Percentiles rank a stretch among this genome's conserved stretches.
These are phyloP conservation scores for Colinus virginianus DNA, from an alignment of 2,113 vertebrate species.

Conservation along the genomic window DNA sequence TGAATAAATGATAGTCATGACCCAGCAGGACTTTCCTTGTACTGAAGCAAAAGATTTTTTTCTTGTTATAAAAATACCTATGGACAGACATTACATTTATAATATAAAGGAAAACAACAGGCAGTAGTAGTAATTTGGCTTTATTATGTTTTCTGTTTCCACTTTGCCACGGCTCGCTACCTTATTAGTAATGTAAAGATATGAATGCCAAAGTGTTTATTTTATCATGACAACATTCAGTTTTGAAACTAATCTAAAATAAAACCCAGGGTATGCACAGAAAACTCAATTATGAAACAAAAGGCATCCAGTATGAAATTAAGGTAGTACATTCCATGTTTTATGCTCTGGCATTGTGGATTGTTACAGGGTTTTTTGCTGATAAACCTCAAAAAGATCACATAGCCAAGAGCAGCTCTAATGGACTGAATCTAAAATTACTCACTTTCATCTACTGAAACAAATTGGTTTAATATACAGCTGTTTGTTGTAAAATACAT, in stretches of 20 bases:
- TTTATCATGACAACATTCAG: slow-evolving; percentile 48
- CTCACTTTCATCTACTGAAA: slow-evolving; percentile 61
- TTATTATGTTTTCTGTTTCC: slow-evolving; percentile 41
- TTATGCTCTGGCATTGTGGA: slow-evolving; percentile 47
- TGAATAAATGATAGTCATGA: not conserved
- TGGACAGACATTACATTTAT: not conserved
- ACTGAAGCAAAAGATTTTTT: not conserved
- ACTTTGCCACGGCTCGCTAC: slow-evolving; percentile 1
- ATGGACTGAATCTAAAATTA: slow-evolving; percentile 64
- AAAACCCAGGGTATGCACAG: slow-evolving; percentile 31
- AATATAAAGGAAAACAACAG: not conserved
- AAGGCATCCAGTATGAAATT: slow-evolving; percentile 68
- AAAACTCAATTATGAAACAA: slow-evolving; percentile 70
- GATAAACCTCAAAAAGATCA: slow-evolving; percentile 46
- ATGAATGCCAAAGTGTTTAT: slow-evolving; percentile 17
- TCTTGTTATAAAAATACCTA: not conserved
- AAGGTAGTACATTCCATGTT: slow-evolving; percentile 47
- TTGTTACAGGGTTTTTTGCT: slow-evolving; percentile 50
- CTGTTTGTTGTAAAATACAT: slow-evolving; percentile 50
- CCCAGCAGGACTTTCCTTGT: not conserved
- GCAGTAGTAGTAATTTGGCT: not conserved
- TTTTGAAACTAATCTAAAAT: slow-evolving; percentile 72
- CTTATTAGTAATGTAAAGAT: slow-evolving; percentile 64
- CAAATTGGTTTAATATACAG: slow-evolving; percentile 64
- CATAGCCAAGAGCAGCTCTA: slow-evolving; percentile 61